Base-by-base conservation (phyloP, 2,888 invertebrate genomes). In the Xestia ashworthii region DNA sequence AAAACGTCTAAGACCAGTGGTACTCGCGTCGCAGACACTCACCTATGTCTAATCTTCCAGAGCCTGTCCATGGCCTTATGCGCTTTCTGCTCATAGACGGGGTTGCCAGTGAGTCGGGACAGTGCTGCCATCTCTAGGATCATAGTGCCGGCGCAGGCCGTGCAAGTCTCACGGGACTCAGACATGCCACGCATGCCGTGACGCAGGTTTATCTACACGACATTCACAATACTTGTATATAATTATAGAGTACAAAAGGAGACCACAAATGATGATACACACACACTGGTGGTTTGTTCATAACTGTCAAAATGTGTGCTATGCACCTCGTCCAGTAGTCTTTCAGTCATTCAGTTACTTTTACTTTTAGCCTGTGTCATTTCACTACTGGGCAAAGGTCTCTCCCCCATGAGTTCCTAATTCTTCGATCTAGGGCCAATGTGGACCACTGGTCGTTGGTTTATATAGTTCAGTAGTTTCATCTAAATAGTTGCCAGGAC, bases 131-230 rank as follows among this genome's bases (percentile, higher is more conserved):
- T 99, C 96, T 99, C 99, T 53, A 99, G 96, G 72, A 99, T 98
- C 98, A 99, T 99, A 0, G 99, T 99, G 0, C 99, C 99, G 3
- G 99, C 99, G 95, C 99, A 99, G 0, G 99, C 99, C 0, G 99
- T 99, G 92, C 99, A 99, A 0, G 99, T 99, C 95, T 99, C 99
- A 6, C 98, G 97, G 0, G 98, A 98, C 87, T 98, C 97, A 83
- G 98, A 97, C 70, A 98, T 90, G 38, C 98, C 97, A 53, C 98
- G 98, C 94, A 99, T 97, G 41, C 99, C 99, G 91, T 98, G 97
- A 55, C 98, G 98, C 50, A 99, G 96, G 94, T 99, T 99, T 74
- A 98, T 97, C 98, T 98, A 87, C 6, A 38, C 0, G 25, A 70
- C 0, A 44, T 9, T 11, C 9, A 9, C 9, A 44, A 9, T 44